Evolutionary conservation across 2,113 vertebrate genomes (phyloP), one percentile per base, ranked within the genome.

Genomic region (Gavialis gangeticus): DNA sequence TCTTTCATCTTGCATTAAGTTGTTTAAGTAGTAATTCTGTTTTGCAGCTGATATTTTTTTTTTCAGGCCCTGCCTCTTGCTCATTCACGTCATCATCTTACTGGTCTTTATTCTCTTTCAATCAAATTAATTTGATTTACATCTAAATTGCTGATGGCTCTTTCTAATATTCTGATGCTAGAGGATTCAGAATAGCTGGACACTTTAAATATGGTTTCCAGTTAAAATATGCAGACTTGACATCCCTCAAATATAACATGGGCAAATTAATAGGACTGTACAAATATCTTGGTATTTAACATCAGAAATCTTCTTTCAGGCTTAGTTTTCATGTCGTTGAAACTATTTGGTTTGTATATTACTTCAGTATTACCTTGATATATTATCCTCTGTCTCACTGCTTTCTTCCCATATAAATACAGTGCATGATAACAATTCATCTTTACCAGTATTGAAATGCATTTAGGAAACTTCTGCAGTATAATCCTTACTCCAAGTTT

Each of bases 381-480:
- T 37, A 71, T 37, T 71, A 25, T 75, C n/a, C 75, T 17, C 67
- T 81, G 54, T 88, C 12, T 88, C 46, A 73, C 30, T 60, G 2
- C 25, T 91, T 8, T 55, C 85, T 1, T 27, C 93, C 15, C 77
- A 3, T 75, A 80, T 90, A 93, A 94, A 82, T 71, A 78, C 77
- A 24, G 66, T 1, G 0, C 66, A 69, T 25, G 15, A 19, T 19
- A 6, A 58, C 24, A 0, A 0, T 59, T 10, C 66, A 16, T 91
- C 82, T 85, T 14, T 75, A 92, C 84, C 58, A 55, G 81, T 0
- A 0, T 46, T 46, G 46, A 62, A 60, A 54, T 78, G 34, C 87
- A 57, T 76, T 37, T 64, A 59, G 87, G 4, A 79, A 84, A 37
- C n/a, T 27, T 71, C 87, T 6, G 2, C 14, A 83, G 54, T 14